Base-by-base conservation (phyloP, 1,140 invertebrate genomes). In the Maconellicoccus hirsutus region DNA sequence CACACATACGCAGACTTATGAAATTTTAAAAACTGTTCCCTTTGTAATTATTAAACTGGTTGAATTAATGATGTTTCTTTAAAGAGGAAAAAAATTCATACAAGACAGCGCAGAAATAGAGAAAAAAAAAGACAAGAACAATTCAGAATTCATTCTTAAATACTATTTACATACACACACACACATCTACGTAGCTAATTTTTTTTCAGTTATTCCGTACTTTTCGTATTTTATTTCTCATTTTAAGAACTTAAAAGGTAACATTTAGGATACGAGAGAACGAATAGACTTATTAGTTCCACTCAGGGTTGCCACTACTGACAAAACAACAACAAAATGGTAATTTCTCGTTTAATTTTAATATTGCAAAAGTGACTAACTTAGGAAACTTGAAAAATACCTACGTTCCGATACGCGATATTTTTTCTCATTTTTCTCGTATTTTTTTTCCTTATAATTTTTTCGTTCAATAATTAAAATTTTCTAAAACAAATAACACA, bases 221-320 rank as follows among this genome's bases (percentile, higher is more conserved):
- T n/a, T n/a, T n/a, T n/a, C n/a, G n/a, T n/a, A n/a, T n/a, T n/a
- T n/a, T n/a, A n/a, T n/a, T n/a, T n/a, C n/a, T n/a, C n/a, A n/a
- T n/a, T n/a, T 61, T 61, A 66, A 25, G 61, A 66, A 66, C 61
- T 66, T 66, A 66, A 66, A 66, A 66, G 61, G 61, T 66, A 66
- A 66, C 61, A 66, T 66, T 66, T 66, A 66, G 61, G 61, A 66
- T 66, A 66, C 61, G 61, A 66, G 61, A 23, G 61, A 66, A 66
- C 61, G 16, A 66, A 66, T 23, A 66, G 25, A 66, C 61, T 66
- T 66, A 66, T 66, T 66, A 66, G 61, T 66, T 66, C 61, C 61
- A 66, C 61, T 66, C 61, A 66, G 22, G 61, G 61, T 66, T 66
- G 61, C 61, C 61, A 66, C 61, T 25, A 66, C 61, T 66, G 61